Percentiles rank a stretch among this genome's conserved stretches.
phyloP scores from a whole-genome alignment of 2,797 vertebrate genomes.

The Bradypodion pumilum region DNA sequence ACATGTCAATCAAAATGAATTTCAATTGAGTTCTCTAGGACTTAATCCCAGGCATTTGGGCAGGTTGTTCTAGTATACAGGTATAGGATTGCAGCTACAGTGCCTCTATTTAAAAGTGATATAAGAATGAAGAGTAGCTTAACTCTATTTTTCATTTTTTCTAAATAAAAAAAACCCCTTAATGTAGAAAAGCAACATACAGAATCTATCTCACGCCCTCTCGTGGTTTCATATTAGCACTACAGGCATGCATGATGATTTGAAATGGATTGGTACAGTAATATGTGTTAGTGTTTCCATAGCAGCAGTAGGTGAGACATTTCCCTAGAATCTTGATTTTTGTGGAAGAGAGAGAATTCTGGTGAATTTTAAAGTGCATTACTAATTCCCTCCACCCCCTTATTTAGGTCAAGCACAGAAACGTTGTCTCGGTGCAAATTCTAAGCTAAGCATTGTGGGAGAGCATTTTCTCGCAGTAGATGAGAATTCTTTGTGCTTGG shows the following conservation, averaged over 20 bases:
- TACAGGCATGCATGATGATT: slow-evolving; percentile 47
- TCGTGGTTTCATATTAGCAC: slow-evolving; percentile 63
- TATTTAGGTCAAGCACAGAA: slow-evolving; percentile 78
- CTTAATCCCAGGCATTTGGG: not conserved
- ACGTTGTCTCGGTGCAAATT: slow-evolving; percentile 71
- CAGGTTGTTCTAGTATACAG: not conserved
- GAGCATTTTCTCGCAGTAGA: slow-evolving; percentile 73
- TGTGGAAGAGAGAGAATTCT: slow-evolving; percentile 35
- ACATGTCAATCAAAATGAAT: not conserved
- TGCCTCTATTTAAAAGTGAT: not conserved
- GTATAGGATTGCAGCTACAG: not conserved
- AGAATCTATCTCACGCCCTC: slow-evolving; percentile 56
- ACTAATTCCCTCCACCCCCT: slow-evolving; percentile 62
- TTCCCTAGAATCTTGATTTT: slow-evolving; percentile 24
- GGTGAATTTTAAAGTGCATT: slow-evolving; percentile 49
- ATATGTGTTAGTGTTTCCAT: slow-evolving; percentile 54
- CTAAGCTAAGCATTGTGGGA: slow-evolving; percentile 78
- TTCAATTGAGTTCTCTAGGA: not conserved
- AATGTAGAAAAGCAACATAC: slow-evolving; percentile 34
- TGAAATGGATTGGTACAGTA: slow-evolving; percentile 49
- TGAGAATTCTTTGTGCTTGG: slow-evolving; percentile 78
- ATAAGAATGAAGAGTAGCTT: not conserved
- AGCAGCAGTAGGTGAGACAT: slow-evolving; percentile 66
- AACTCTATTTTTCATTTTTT: not conserved
- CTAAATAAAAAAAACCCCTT: slow-evolving; percentile 25